Evolutionary conservation across 2,113 vertebrate species (phyloP), one percentile per base, ranked within the genome.

Genomic region (Solea senegalensis): DNA sequence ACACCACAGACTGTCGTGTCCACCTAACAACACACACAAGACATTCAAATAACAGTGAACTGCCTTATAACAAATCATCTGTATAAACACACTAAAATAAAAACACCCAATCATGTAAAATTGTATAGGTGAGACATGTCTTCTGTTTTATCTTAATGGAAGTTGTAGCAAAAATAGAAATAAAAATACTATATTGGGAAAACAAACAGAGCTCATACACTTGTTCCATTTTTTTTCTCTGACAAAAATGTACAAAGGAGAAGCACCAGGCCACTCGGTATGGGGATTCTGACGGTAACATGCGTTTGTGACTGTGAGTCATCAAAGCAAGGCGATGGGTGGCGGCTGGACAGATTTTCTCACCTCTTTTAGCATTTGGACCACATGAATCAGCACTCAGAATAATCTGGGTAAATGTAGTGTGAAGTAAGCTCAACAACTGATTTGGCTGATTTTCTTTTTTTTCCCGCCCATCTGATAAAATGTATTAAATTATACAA

Each of bases 371-470:
- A 45, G 49, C 80, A 46, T 76, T 70, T 69, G 82, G 85, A 78
- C 57, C 69, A 82, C 75, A 59, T 83, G 85, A 89, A 81, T 89
- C 88, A 88, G 48, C 43, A 69, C 66, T 84, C 40, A 62, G 67
- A 83, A 88, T 76, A 82, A 81, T 62, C 63, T 5, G 8, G 67
- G 82, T 78, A 76, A 81, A 87, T 65, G 80, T 49, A 80, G 46
- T 26, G 44, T 34, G 34, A 26, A 56, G 15, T 3, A 39, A 59
- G 79, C 65, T 57, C 53, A 26, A 27, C 67, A 76, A 59, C 39
- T 27, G 27, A 34, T 34, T 34, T 6, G 2, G 34, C 34, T 34
- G 5, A 34, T 34, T 34, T 34, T 34, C 34, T 34, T 34, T 34
- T 34, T 34, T 34, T 34, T 34, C 34, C 34, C 34, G 1, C 21